A percentile compares a stretch with the other conserved stretches of the same genome.
Evolutionary conservation across 2,888 invertebrate species (phyloP).

Genomic region (Escarpia spicata): DNA sequence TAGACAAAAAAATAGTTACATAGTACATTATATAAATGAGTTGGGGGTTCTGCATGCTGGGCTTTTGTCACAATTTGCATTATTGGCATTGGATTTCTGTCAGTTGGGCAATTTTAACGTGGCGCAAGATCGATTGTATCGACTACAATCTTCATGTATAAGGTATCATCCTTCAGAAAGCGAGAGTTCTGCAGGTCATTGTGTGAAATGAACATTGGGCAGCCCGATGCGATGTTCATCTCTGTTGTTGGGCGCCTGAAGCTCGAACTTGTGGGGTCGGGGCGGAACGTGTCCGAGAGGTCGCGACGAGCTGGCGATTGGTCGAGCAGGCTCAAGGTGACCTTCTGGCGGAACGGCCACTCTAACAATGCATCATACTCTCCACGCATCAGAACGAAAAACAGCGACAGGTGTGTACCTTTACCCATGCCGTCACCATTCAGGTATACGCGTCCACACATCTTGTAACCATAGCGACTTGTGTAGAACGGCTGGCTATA

Average conservation of each 20-base stretch:
- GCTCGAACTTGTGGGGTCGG: constrained; percentile 57
- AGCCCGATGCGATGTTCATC: constrained; percentile 56
- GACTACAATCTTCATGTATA: constrained; percentile 57
- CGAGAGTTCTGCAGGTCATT: constrained; percentile 22
- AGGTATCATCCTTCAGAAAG: constrained; percentile 56
- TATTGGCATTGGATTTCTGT: background rate
- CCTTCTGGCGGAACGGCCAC: constrained; percentile 60
- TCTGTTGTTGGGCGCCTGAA: constrained; percentile 54
- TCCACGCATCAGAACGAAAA: constrained; percentile 62
- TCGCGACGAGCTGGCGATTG: constrained; percentile 48
- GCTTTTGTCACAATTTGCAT: background rate
- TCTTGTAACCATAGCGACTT: constrained; percentile 51
- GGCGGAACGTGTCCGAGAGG: constrained; percentile 56
- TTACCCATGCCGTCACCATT: constrained; percentile 63
- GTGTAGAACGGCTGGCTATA: constrained; percentile 23
- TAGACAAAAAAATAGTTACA: background rate
- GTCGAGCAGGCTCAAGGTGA: constrained; percentile 58
- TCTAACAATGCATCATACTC: constrained; percentile 57
- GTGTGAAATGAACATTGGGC: constrained; percentile 37
- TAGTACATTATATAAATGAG: background rate
- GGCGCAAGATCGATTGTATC: constrained; percentile 36
- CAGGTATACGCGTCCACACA: constrained; percentile 61
- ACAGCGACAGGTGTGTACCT: constrained; percentile 56
- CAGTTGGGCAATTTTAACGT: background rate
- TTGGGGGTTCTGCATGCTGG: background rate